Percentiles rank a stretch among this genome's conserved stretches.
phyloP scores from a whole-genome alignment of 2,113 vertebrate species.

The Melanerpes aurifrons region DNA sequence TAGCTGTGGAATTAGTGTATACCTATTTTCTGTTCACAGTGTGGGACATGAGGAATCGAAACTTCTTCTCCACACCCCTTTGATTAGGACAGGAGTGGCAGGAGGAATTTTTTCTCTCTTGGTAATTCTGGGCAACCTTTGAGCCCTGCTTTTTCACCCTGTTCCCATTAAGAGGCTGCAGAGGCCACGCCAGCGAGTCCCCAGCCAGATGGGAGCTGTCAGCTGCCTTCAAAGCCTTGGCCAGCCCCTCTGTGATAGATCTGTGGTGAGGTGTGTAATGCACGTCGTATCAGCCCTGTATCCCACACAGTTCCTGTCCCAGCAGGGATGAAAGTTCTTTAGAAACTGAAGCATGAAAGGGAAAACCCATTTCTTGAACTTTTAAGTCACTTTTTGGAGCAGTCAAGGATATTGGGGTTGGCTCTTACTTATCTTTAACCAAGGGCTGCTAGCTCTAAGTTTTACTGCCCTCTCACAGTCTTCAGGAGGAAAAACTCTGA shows the following conservation, averaged over 20 bases:
- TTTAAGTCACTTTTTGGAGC: neutral
- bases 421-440: fast-evolving
- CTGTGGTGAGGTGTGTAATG: neutral
- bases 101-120: slow-evolving; percentile 52
- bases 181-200: neutral
- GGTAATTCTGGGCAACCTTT: slow-evolving; percentile 50
- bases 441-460: neutral
- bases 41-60: neutral
- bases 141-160: slow-evolving; percentile 36
- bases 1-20: neutral
- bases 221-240: neutral
- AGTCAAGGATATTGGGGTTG: neutral
- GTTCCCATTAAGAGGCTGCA: neutral
- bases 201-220: slow-evolving; percentile 5
- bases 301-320: neutral
- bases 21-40: neutral
- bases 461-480: neutral
- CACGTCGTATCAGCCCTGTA: neutral
- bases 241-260: neutral
- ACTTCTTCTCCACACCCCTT: slow-evolving; percentile 51
- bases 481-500: neutral
- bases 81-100: slow-evolving; percentile 65
- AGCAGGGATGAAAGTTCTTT: neutral
- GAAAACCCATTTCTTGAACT: neutral
- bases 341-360: neutral